Base-by-base conservation (phyloP, 2,797 vertebrate genomes). In the Tenualosa ilisha region DNA sequence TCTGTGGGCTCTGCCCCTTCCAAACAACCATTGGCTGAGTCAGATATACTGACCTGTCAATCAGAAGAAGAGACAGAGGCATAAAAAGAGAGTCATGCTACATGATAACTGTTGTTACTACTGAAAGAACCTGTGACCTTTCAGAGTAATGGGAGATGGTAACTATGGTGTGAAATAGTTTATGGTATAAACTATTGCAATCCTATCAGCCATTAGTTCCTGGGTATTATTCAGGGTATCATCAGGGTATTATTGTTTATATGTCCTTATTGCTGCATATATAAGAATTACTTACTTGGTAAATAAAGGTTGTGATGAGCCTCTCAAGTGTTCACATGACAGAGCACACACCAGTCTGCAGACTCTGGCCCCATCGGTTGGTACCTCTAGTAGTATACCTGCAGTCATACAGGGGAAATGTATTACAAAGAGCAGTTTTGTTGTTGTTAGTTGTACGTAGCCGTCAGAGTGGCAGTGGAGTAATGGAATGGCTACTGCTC, bases 281-380 rank as follows among this genome's bases (percentile, higher is more conserved):
- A 75, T 89, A 88, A 3, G 88, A 92, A 92, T 89, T 87, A 79
- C 72, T 89, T 90, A 95, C 95, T 91, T 88, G 79, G 89, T 90
- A 82, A 93, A 91, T 84, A 72, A 43, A 15, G 75, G 88, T 82
- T 86, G 87, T 51, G 46, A 61, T 37, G 87, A 88, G 84, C n/a
- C 83, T 37, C 43, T 0, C 22, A 81, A 51, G 63, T 43, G 79
- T 91, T 99, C 96, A 99, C 98, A 99, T 99, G 83, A 99, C 87
- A 15, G 97, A 94, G 88, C 98, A 99, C 79, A 99, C 97, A 46
- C 97, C 97, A 0, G 98, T 98, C 93, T 97, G 97, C 84, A 97
- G 90, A 2, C 92, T 88, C 88, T 96, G 95, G 43, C 93, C 95
- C 49, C 90, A 95, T 0, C 90, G 91, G 91, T 82, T 94, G 1